A percentile compares a stretch with the other conserved stretches of the same genome.
These are phyloP conservation scores for Fukomys damarensis DNA, from an alignment of 2,113 vertebrate species.

Conservation along the genomic window DNA sequence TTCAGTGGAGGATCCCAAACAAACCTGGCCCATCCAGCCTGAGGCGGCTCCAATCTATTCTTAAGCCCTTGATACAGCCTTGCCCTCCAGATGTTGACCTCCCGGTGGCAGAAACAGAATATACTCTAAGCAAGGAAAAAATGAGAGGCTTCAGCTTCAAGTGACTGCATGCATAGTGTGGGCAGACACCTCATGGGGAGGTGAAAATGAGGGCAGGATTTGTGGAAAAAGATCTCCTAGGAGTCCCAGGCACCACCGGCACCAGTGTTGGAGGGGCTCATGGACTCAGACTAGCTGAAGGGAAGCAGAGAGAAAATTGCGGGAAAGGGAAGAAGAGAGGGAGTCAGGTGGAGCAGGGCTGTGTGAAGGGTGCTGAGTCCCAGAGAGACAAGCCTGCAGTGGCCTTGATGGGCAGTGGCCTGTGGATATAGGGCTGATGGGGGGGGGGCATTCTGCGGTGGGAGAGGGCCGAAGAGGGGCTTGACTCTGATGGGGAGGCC, in stretches of 20 bases:
- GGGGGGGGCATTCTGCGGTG: not conserved
- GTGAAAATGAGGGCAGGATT: not conserved
- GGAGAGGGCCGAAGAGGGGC: not conserved
- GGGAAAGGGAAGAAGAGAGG: no score
- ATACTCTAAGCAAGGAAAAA: rapidly evolving
- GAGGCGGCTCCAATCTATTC: not conserved
- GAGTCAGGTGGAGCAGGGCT: not conserved
- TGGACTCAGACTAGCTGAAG: not conserved
- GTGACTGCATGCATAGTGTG: rapidly evolving
- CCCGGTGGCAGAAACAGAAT: rapidly evolving
- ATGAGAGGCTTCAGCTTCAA: rapidly evolving
- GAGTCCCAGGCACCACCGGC: not conserved
- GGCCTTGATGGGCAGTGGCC: no score
- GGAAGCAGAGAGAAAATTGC: not conserved
- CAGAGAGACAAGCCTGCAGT: rapidly evolving
- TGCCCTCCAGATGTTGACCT: not conserved
- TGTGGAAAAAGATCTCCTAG: not conserved
- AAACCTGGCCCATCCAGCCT: not conserved
- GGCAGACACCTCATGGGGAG: not conserved
- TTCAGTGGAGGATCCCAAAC: not conserved
- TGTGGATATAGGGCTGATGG: not conserved
- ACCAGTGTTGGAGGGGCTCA: not conserved
- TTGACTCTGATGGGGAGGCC: not conserved
- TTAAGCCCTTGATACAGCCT: not conserved
- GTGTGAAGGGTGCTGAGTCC: not conserved